These are phyloP conservation scores for Anguilla obscura DNA, from an alignment of 2,797 vertebrate species.

Conservation along the genomic window DNA sequence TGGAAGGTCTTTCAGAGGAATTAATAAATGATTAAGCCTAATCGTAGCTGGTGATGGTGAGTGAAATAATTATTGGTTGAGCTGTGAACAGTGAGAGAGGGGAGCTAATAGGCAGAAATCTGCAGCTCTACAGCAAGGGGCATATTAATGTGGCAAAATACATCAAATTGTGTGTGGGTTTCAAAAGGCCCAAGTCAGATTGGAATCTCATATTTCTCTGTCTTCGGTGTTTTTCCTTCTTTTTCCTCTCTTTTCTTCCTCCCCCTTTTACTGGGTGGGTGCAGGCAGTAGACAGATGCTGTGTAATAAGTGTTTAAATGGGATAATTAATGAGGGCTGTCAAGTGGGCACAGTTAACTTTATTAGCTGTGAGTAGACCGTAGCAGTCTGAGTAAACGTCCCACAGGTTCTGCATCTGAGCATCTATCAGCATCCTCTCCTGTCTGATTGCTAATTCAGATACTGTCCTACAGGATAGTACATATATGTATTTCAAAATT, in stretches of 20 bases:
- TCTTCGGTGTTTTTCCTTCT: not conserved
- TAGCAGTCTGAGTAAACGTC: constrained; percentile 24
- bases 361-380: constrained; percentile 56
- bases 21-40: not conserved
- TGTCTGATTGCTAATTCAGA: not conserved
- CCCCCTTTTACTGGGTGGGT: constrained; percentile 52
- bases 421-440: not conserved
- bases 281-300: constrained; percentile 64
- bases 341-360: constrained; percentile 61
- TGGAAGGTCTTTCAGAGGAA: not conserved
- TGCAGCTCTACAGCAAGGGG: not conserved
- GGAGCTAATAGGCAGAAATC: not conserved
- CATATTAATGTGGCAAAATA: not conserved
- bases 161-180: not conserved
- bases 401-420: constrained; percentile 23
- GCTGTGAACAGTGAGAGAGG: not conserved
- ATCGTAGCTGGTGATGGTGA: not conserved
- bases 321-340: constrained; percentile 74
- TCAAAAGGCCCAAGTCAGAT: not conserved
- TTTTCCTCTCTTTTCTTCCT: constrained; percentile 32
- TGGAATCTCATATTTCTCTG: not conserved
- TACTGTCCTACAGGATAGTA: not conserved
- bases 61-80: not conserved
- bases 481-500: not conserved
- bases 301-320: constrained; percentile 76